Evolutionary conservation across 2,113 vertebrate genomes (phyloP).

Genomic region (Oncorhynchus tshawytscha): DNA sequence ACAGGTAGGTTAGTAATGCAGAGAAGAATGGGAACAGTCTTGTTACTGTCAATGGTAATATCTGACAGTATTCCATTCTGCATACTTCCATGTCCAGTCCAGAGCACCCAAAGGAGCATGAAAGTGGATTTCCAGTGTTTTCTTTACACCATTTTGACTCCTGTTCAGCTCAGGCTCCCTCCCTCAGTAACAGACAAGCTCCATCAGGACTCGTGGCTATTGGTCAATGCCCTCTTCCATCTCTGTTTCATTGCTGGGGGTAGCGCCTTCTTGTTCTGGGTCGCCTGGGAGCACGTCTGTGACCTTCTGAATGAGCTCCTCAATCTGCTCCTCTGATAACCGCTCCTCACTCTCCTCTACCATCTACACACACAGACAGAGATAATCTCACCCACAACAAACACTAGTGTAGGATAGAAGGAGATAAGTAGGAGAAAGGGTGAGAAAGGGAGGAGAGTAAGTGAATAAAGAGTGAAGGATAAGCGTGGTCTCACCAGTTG

Average conservation of each 20-base stretch:
- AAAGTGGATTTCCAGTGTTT: too few relatives aligned
- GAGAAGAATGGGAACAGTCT: too few relatives aligned
- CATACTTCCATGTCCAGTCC: too few relatives aligned
- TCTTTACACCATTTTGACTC: too few relatives aligned
- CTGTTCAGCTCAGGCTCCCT: too few relatives aligned
- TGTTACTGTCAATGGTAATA: too few relatives aligned
- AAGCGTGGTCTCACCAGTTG: constrained; percentile 80
- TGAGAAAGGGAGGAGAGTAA: background rate
- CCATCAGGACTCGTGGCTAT: background rate
- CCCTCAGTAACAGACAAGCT: background rate
- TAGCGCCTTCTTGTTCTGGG: constrained; percentile 63
- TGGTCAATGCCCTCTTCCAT: constrained; percentile 49
- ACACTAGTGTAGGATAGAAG: too few relatives aligned
- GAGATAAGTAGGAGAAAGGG: too few relatives aligned
- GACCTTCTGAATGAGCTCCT: constrained; percentile 75
- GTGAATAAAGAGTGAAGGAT: background rate
- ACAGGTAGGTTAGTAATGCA: too few relatives aligned
- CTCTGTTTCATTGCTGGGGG: constrained; percentile 47
- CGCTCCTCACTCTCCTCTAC: constrained; percentile 81
- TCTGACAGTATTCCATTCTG: too few relatives aligned
- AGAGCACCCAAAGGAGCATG: too few relatives aligned
- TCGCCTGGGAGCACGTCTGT: constrained; percentile 69
- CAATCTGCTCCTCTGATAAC: constrained; percentile 80
- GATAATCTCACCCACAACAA: background rate
- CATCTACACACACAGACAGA: constrained; percentile 56